phyloP scores from a whole-genome alignment of 1,140 invertebrate species.

The Drosophila nigromelanica region DNA sequence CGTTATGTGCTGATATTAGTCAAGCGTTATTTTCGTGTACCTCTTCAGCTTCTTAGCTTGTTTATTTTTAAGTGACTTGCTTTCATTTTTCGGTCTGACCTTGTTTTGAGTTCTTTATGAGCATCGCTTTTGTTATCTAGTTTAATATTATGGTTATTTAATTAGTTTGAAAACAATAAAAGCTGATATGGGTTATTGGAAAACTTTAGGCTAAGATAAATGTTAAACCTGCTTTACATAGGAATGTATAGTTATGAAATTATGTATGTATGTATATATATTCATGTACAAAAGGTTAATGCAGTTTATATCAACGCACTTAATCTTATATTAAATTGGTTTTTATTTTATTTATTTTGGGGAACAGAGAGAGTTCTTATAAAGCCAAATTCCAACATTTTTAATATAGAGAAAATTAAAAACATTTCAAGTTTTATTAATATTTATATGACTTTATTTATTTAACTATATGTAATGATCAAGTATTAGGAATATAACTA shows the following conservation, averaged over 20 bases:
- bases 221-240: neutral
- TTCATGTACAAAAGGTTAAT: no score
- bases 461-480: no score
- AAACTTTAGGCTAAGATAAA: neutral
- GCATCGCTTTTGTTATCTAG: neutral
- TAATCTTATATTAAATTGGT: no score
- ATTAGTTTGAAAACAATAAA: neutral
- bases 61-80: slow-evolving; percentile 21
- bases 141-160: slow-evolving; percentile 1
- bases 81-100: slow-evolving; percentile 11
- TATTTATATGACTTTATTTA: no score
- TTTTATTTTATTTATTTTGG: no score
- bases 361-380: no score
- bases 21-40: slow-evolving; percentile 6
- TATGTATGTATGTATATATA: no score
- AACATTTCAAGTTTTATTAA: no score
- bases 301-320: no score
- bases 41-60: neutral
- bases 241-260: neutral
- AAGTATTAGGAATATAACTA: no score
- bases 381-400: no score
- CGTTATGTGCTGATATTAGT: slow-evolving; percentile 4
- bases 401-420: no score
- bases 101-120: slow-evolving; percentile 29
- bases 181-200: neutral